A percentile compares a stretch with the other conserved stretches of the same genome.
phyloP scores from a whole-genome alignment of 2,113 vertebrate genomes.

The Pungitius pungitius region DNA sequence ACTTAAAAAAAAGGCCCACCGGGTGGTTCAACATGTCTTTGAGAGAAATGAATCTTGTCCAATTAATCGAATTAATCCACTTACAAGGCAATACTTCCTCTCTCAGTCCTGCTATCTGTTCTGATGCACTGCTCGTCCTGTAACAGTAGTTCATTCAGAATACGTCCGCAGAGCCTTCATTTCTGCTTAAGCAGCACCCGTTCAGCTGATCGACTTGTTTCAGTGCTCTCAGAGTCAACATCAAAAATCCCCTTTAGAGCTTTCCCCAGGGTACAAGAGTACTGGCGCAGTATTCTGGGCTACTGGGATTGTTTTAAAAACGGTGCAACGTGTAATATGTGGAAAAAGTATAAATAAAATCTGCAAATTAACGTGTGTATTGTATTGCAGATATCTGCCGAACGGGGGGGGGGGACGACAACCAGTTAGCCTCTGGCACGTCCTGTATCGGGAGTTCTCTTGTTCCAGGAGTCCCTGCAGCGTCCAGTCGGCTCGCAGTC shows the following conservation, averaged over 20 bases:
- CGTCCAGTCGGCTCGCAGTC: too few species aligned
- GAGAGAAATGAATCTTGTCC: slow-evolving; percentile 24
- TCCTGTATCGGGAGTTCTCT: not conserved
- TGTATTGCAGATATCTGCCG: not conserved
- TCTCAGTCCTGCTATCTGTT: slow-evolving; percentile 1
- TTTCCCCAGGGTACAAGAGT: too few species aligned
- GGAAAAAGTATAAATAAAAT: not conserved
- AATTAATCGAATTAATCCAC: slow-evolving; percentile 46
- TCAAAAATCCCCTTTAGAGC: not conserved
- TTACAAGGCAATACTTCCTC: slow-evolving; percentile 20
- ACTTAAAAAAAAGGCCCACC: not conserved
- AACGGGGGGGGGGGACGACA: not conserved
- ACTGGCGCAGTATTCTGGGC: not conserved
- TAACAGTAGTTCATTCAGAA: not conserved
- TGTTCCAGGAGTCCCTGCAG: not conserved
- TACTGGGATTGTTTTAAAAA: not conserved
- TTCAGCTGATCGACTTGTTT: not conserved
- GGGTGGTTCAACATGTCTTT: not conserved
- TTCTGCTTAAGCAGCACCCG: not conserved
- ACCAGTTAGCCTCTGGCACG: not conserved
- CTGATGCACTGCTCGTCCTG: not conserved
- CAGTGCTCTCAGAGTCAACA: not conserved
- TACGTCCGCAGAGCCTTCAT: not conserved
- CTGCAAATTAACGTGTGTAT: not conserved
- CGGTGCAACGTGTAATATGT: not conserved